Evolutionary conservation across 2,797 vertebrate genomes (phyloP).

Genomic region (Mus minutoides): DNA sequence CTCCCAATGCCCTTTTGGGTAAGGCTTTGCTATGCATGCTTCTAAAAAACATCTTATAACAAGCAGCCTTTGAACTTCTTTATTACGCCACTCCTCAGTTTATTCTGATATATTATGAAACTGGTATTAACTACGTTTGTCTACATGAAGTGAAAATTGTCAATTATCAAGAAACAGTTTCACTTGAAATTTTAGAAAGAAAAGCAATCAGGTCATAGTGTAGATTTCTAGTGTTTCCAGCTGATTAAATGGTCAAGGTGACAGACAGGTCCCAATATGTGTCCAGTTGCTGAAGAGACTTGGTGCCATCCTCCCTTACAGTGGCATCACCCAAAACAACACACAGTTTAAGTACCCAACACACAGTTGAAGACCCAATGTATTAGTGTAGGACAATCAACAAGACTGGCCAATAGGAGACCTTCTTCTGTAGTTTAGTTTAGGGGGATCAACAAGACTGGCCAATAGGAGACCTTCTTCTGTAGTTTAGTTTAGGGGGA

Average conservation of each 20-base stretch:
- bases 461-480: not conserved
- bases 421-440: not conserved
- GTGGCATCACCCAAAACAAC: not conserved
- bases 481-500: not conserved
- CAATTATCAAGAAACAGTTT: conserved; percentile 35
- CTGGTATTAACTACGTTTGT: not conserved
- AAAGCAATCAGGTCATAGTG: not conserved
- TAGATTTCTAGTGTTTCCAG: conserved; percentile 35
- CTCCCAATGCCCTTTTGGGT: conserved; percentile 38
- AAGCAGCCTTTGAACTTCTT: conserved; percentile 43
- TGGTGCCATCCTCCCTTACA: conserved; percentile 1
- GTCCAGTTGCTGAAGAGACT: not conserved
- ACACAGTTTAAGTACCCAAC: not conserved
- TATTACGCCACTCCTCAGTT: conserved; percentile 38
- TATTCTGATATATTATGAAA: conserved; percentile 55
- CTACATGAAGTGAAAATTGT: not conserved
- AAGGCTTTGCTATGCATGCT: conserved; percentile 44
- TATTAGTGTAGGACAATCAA: not conserved
- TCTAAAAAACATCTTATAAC: conserved; percentile 47
- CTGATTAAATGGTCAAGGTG: not conserved
- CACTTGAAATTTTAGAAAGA: conserved; percentile 48
- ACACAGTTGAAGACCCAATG: not conserved
- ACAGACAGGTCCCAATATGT: conserved; percentile 4
- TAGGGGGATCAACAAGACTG: not conserved
- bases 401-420: not conserved